Percentiles rank a stretch among this genome's conserved stretches.
phyloP scores from a whole-genome alignment of 2,113 vertebrate genomes.

The Nibea coibor region DNA sequence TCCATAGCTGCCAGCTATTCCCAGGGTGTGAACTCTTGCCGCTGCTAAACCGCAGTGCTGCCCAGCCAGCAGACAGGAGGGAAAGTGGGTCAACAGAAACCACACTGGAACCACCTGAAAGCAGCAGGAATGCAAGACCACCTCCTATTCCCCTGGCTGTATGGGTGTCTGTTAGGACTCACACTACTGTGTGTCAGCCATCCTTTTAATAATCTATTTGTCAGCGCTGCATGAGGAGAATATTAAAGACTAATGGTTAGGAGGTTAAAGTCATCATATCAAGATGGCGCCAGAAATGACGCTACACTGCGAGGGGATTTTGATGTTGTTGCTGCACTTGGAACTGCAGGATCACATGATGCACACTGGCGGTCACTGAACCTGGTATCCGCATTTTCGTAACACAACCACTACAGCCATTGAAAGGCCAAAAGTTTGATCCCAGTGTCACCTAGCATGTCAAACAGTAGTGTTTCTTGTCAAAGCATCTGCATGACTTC shows the following conservation, averaged over 20 bases:
- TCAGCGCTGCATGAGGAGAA: neutral
- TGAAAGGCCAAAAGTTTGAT: neutral
- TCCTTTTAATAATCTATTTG: neutral
- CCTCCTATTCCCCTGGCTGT: constrained; percentile 38
- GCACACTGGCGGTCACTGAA: neutral
- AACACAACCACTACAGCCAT: too few species aligned
- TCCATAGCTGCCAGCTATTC: constrained; percentile 58
- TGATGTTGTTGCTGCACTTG: neutral
- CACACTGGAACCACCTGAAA: constrained; percentile 78
- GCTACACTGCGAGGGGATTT: neutral
- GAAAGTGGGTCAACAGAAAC: constrained; percentile 76
- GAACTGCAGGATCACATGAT: neutral
- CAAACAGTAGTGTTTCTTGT: neutral
- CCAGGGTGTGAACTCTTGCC: constrained; percentile 72
- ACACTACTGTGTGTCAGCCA: neutral
- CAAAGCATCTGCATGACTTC: neutral
- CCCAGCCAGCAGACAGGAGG: constrained; percentile 61
- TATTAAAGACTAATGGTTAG: neutral
- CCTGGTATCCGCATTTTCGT: too few species aligned
- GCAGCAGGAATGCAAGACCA: constrained; percentile 54
- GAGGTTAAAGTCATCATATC: neutral
- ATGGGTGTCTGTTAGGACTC: constrained; percentile 22
- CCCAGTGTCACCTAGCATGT: neutral
- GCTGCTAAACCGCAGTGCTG: constrained; percentile 61
- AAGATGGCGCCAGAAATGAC: neutral